Conservation (phyloP, 2,113 vertebrate genomes). For the Pagrus major region DNA sequence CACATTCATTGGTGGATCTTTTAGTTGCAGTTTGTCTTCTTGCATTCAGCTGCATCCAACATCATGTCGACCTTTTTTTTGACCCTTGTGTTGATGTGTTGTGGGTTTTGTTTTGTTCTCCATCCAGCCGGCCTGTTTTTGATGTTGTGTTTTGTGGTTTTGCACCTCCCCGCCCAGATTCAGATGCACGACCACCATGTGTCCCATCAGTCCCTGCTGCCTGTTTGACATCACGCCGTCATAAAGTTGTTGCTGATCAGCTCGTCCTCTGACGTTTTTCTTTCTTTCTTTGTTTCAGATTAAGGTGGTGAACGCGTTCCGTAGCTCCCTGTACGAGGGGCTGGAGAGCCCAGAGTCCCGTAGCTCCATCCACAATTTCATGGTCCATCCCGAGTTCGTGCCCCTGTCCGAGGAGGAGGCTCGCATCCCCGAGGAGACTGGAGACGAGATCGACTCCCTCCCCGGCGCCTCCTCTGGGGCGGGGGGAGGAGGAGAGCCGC, state of each 20-base stretch:
- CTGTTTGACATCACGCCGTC: neutral
- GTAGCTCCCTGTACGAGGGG: slow-evolving; percentile 92
- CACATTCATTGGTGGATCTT: neutral
- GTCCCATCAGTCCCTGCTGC: slow-evolving; percentile 42
- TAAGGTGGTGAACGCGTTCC: slow-evolving; percentile 98
- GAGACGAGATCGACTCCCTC: slow-evolving; percentile 83
- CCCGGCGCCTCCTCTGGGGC: slow-evolving; percentile 70
- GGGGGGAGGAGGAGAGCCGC: slow-evolving; percentile 55
- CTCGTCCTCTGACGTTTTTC: neutral
- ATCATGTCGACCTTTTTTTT: neutral
- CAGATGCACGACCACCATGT: neutral
- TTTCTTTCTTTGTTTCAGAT: slow-evolving; percentile 84
- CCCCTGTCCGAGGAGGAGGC: slow-evolving; percentile 90
- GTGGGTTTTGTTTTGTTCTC: neutral
- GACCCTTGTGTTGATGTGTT: slow-evolving; percentile 10
- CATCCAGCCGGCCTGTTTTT: slow-evolving; percentile 3
- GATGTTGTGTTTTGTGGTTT: slow-evolving; percentile 41
- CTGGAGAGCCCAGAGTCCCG: slow-evolving; percentile 92
- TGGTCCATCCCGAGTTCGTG: slow-evolving; percentile 93
- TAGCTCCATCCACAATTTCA: slow-evolving; percentile 98
- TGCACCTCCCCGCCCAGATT: slow-evolving; percentile 20
- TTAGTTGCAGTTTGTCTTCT: neutral
- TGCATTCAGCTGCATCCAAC: neutral
- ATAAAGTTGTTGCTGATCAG: too few species aligned
- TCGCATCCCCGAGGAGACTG: slow-evolving; percentile 83